Conservation (phyloP, 2,113 vertebrate genomes). For the Heteronetta atricapilla region DNA sequence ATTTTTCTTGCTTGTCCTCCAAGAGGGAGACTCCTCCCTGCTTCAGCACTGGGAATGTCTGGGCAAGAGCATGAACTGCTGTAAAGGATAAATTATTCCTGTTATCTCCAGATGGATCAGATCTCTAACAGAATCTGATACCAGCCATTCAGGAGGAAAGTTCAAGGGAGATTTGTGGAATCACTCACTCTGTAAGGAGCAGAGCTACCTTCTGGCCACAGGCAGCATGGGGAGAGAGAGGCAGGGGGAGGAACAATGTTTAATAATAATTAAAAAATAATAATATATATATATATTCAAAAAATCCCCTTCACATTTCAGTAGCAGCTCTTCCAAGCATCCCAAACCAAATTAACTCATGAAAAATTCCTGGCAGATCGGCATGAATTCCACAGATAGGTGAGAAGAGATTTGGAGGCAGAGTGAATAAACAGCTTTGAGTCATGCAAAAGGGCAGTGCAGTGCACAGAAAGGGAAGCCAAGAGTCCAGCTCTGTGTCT, state of each 20-base stretch:
- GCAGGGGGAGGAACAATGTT: background rate
- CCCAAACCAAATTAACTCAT: slow-evolving; percentile 1
- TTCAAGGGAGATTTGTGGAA: slow-evolving; percentile 11
- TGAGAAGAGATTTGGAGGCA: background rate
- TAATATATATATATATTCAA: background rate
- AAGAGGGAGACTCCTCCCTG: background rate
- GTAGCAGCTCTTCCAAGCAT: background rate
- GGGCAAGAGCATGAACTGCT: background rate
- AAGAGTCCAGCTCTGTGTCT: background rate
- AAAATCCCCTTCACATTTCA: slow-evolving; percentile 2
- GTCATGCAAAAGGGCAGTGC: background rate
- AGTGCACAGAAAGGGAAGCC: background rate
- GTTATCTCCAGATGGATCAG: slow-evolving; percentile 39
- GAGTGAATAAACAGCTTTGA: background rate
- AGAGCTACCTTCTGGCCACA: background rate
- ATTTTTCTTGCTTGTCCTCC: background rate
- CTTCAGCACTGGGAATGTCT: background rate
- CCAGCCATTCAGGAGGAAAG: background rate
- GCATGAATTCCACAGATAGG: slow-evolving; percentile 26
- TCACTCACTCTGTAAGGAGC: background rate
- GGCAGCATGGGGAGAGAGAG: background rate
- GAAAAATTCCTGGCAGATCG: slow-evolving; percentile 11
- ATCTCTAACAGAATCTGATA: background rate
- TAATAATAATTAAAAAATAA: background rate
- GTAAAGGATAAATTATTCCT: background rate